These are phyloP conservation scores for Rousettus leschenaultii DNA, from an alignment of 2,113 vertebrate species.

Conservation along the genomic window DNA sequence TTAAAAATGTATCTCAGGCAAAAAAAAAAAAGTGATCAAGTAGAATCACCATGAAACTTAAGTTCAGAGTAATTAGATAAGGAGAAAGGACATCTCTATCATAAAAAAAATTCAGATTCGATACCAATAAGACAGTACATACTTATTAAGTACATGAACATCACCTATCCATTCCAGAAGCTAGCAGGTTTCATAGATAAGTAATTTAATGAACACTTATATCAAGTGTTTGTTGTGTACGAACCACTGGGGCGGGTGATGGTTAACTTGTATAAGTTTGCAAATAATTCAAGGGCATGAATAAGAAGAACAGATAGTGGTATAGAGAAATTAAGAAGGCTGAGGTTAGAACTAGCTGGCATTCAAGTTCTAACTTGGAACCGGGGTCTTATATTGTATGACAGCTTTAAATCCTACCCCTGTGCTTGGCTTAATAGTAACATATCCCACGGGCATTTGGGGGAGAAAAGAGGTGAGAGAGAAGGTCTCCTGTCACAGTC, in stretches of 20 bases:
- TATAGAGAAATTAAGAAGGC: neutral
- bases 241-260: neutral
- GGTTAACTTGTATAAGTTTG: neutral
- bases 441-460: neutral
- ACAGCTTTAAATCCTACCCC: neutral
- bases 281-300: neutral
- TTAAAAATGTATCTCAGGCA: neutral
- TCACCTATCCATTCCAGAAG: neutral
- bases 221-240: neutral
- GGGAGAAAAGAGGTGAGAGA: neutral
- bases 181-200: neutral
- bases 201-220: neutral
- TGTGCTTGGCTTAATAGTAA: neutral
- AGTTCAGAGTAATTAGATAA: neutral
- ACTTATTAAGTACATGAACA: neutral
- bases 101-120: constrained; percentile 1
- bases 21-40: neutral
- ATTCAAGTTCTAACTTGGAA: neutral
- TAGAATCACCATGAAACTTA: neutral
- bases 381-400: neutral
- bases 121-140: neutral
- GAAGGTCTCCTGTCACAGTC: neutral
- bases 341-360: neutral
- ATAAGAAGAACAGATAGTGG: neutral
- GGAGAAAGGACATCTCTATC: neutral